Evolutionary conservation across 2,113 vertebrate genomes (phyloP).

Genomic region (Trematomus loennbergii): DNA sequence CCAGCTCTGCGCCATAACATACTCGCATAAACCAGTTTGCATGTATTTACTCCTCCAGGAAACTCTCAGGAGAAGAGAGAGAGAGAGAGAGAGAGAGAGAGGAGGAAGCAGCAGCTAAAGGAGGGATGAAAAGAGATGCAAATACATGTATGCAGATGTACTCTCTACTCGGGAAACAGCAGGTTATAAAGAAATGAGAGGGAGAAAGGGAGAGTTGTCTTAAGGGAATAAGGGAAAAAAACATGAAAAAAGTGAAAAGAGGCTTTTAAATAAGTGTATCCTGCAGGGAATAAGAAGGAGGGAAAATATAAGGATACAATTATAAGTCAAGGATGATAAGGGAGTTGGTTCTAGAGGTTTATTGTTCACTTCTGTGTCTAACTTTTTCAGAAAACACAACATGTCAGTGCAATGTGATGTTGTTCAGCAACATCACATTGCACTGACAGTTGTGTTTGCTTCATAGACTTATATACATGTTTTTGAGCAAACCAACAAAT

Average conservation of each 20-base stretch:
- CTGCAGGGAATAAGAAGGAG: constrained; percentile 12
- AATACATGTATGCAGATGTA: not conserved
- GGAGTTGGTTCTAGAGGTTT: not conserved
- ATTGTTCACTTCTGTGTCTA: not conserved
- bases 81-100: not conserved
- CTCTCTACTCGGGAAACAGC: not conserved
- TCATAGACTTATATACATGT: too few relatives aligned
- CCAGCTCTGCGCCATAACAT: not conserved
- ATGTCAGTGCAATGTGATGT: too few relatives aligned
- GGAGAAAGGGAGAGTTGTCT: not conserved
- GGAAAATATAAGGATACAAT: not conserved
- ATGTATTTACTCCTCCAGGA: not conserved
- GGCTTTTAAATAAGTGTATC: not conserved
- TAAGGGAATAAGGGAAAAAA: not conserved
- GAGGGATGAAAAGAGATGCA: not conserved
- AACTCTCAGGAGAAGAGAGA: too few relatives aligned
- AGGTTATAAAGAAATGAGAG: not conserved
- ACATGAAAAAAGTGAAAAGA: not conserved
- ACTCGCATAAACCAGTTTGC: not conserved
- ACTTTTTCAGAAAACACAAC: not conserved
- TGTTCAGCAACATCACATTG: too few relatives aligned
- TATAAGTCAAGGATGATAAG: not conserved
- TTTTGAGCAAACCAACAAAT: not conserved
- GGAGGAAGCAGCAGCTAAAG: not conserved
- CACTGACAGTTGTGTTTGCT: too few relatives aligned